Conservation (phyloP, 1,140 invertebrate species). For the Dreissena polymorpha region DNA sequence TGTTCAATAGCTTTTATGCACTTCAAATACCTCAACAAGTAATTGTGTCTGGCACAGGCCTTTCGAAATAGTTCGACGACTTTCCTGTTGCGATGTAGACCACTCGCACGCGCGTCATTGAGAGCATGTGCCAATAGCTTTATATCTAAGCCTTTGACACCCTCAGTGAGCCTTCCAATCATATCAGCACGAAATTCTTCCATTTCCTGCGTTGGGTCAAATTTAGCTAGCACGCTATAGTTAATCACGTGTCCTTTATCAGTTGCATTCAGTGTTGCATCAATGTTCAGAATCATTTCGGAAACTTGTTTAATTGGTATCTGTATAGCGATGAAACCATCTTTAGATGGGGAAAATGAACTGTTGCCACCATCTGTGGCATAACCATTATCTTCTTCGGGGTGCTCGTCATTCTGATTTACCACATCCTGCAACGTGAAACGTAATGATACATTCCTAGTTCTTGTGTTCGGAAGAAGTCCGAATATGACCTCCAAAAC, state of each 20-base stretch:
- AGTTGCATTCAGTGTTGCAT: slow-evolving; percentile 10
- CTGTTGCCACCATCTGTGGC: not conserved
- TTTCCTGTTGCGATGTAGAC: too few relatives aligned
- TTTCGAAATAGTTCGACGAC: not conserved
- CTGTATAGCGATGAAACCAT: not conserved
- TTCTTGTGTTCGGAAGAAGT: not conserved
- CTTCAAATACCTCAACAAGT: not conserved
- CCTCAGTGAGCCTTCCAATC: too few relatives aligned
- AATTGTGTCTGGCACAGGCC: not conserved
- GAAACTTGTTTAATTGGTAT: not conserved
- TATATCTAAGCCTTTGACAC: too few relatives aligned
- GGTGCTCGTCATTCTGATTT: not conserved
- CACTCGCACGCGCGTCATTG: too few relatives aligned
- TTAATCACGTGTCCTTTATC: slow-evolving; percentile 7
- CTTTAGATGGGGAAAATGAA: not conserved
- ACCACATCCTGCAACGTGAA: slow-evolving; percentile 1
- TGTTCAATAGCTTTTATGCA: slow-evolving; percentile 12
- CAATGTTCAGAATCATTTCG: not conserved
- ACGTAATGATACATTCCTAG: slow-evolving; percentile 5
- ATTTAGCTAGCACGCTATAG: too few relatives aligned
- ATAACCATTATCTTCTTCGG: not conserved
- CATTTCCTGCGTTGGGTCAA: too few relatives aligned
- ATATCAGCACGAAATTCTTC: too few relatives aligned
- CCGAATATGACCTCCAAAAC: slow-evolving; percentile 2
- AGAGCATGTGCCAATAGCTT: too few relatives aligned